These are phyloP conservation scores for Spisula solida DNA, from an alignment of 2,888 invertebrate genomes.

Conservation along the genomic window DNA sequence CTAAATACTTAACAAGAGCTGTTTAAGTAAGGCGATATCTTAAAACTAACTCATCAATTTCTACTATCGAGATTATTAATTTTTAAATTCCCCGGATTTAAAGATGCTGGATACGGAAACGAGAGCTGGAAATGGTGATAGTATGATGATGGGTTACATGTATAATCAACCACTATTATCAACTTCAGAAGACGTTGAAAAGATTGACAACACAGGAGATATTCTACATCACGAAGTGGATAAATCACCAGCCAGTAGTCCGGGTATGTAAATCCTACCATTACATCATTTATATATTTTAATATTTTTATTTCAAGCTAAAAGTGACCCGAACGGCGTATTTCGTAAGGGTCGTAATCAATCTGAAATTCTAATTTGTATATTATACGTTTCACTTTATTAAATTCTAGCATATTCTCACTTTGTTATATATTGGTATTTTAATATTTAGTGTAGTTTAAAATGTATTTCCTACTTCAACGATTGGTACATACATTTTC, in stretches of 20 bases:
- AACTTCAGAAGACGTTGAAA: conserved; percentile 52
- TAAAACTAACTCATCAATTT: neutral
- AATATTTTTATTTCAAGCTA: neutral
- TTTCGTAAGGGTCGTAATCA: too few relatives aligned
- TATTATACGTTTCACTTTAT: too few relatives aligned
- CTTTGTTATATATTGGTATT: too few relatives aligned
- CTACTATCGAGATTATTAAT: conserved; percentile 18
- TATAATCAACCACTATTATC: conserved; percentile 68
- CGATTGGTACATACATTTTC: too few relatives aligned
- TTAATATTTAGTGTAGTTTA: too few relatives aligned
- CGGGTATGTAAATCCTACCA: conserved; percentile 48
- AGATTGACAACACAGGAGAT: conserved; percentile 63
- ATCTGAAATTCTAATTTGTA: too few relatives aligned
- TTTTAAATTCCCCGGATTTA: conserved; percentile 60
- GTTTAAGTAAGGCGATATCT: conserved; percentile 6
- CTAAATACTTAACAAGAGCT: neutral
- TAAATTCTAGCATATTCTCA: too few relatives aligned
- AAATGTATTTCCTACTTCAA: too few relatives aligned
- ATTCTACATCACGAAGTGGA: conserved; percentile 54
- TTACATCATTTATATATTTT: neutral
- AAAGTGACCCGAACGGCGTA: too few relatives aligned
- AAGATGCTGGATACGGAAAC: conserved; percentile 71
- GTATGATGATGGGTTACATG: conserved; percentile 67
- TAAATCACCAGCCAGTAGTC: conserved; percentile 68
- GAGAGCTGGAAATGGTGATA: conserved; percentile 52